These are phyloP conservation scores for Drosophila setifemur DNA, from an alignment of 1,140 invertebrate species.

Conservation along the genomic window DNA sequence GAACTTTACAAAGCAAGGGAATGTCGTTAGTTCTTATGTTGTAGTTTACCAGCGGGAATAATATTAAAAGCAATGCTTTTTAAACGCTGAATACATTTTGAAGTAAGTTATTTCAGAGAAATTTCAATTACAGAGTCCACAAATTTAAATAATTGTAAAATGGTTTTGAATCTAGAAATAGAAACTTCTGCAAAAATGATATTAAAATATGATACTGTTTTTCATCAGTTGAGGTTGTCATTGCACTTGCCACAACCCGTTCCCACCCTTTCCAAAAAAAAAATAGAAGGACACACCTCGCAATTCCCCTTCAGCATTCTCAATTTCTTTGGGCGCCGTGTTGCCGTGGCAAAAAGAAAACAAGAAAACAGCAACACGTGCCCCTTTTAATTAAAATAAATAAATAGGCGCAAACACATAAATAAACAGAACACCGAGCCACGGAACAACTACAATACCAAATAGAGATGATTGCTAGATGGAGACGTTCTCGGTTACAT, in stretches of 20 bases:
- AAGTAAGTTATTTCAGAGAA: no score
- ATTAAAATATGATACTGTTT: no score
- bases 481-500: conserved; percentile 44
- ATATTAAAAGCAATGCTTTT: no score
- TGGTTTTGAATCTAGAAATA: no score
- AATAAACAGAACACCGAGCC: conserved; percentile 43
- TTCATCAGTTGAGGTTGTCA: conserved; percentile 13
- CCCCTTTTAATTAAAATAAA: conserved; percentile 80
- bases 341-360: conserved; percentile 66
- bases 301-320: background rate
- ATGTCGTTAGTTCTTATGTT: conserved; percentile 4
- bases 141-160: no score
- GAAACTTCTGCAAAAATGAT: no score
- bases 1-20: background rate
- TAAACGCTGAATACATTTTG: no score
- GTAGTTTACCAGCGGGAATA: no score
- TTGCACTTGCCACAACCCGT: conserved; percentile 51
- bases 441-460: conserved; percentile 40
- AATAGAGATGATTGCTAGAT: conserved; percentile 56
- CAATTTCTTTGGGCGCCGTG: conserved; percentile 30
- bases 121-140: no score
- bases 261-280: conserved; percentile 24
- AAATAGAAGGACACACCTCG: conserved; percentile 8
- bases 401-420: conserved; percentile 70
- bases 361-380: conserved; percentile 77